Base-by-base conservation (phyloP, 2,113 vertebrate genomes). In the Beaufortia kweichowensis region DNA sequence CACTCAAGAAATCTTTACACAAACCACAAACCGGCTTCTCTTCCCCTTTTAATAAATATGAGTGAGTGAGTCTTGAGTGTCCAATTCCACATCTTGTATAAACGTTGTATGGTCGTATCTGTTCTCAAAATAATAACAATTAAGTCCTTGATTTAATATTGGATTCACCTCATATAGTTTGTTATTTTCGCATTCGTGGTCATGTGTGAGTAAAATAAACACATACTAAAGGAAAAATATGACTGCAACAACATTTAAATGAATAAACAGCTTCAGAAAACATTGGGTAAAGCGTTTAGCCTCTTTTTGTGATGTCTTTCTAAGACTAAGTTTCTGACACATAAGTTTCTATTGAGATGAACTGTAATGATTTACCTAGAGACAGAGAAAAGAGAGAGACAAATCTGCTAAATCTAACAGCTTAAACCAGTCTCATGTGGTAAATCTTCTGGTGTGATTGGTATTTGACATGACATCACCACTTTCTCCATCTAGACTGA, bases 321-420 rank as follows among this genome's bases (percentile, higher is more conserved):
- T 28, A 33, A 35, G 81, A 84, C 77, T 64, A 12, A 3, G 72
- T 77, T 84, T 87, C 78, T 84, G 82, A 83, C 72, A 80, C n/a
- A n/a, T n/a, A 3, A 2, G 63, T 77, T 73, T 77, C 73, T 84
- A 82, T 80, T 81, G 79, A 71, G 66, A 76, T 65, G 72, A 82
- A 71, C 60, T n/a, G 77, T 83, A 81, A n/a, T 80, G 83, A 86
- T 82, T 62, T 78, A 69, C 61, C 15, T n/a, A 56, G 8, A 23
- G 14, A 50, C 8, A 6, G 12, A 10, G 15, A 76, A 70, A 61
- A 75, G 76, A 39, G 35, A 39, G 2, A 39, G 35, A 39, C 4
- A 39, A n/a, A n/a, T n/a, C n/a, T n/a, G n/a, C n/a, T n/a, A n/a
- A n/a, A n/a, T n/a, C n/a, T n/a, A n/a, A n/a, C n/a, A n/a, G n/a